Evolutionary conservation across 2,888 invertebrate genomes (phyloP).

Genomic region (Branchinecta sandiegonensis): DNA sequence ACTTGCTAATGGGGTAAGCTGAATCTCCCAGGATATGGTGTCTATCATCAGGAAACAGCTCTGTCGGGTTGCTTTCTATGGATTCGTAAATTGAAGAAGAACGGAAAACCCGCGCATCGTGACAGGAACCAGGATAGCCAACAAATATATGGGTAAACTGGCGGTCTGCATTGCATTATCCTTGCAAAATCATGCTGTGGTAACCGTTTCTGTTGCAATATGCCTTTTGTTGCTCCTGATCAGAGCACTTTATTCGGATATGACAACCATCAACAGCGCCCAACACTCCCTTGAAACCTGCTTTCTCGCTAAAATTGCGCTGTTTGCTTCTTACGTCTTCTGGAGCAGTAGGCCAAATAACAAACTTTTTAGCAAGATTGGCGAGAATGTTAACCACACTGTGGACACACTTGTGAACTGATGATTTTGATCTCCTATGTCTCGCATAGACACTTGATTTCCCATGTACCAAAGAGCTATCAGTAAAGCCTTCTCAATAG

Average conservation of each 20-base stretch:
- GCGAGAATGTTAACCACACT: neutral
- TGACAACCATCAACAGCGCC: neutral
- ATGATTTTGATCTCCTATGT: conserved; percentile 11
- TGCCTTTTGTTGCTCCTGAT: neutral
- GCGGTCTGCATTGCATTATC: neutral
- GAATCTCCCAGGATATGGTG: neutral
- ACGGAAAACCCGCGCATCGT: neutral
- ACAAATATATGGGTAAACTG: neutral
- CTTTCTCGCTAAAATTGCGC: neutral
- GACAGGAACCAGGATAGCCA: neutral
- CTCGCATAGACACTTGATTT: conserved; percentile 4
- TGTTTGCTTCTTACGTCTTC: neutral
- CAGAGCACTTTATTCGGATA: neutral
- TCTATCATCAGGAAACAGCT: neutral
- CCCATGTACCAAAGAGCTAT: conserved; percentile 4
- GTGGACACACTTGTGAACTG: conserved; percentile 9
- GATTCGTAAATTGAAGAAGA: neutral
- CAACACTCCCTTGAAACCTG: neutral
- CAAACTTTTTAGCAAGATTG: neutral
- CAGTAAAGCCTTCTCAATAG: neutral
- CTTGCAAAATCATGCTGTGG: neutral
- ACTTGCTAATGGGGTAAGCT: neutral
- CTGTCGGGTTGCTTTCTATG: neutral
- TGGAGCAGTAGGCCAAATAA: neutral
- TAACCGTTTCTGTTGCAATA: neutral